Evolutionary conservation across 1,140 invertebrate genomes (phyloP).

Genomic region (Diabrotica undecimpunctata): DNA sequence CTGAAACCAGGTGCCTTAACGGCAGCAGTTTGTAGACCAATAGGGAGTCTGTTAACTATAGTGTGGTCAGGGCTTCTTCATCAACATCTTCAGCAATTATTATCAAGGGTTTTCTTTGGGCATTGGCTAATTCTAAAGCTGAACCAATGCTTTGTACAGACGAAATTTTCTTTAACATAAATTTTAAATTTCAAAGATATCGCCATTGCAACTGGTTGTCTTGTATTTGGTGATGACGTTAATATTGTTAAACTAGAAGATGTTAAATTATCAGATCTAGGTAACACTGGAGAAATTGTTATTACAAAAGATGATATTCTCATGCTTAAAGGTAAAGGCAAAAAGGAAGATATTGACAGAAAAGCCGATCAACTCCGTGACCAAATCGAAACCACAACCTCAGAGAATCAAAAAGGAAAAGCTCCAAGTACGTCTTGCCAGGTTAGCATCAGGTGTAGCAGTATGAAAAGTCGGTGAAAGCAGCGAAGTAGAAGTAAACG

Average conservation of each 20-base stretch:
- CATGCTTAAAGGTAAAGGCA: constrained; percentile 80
- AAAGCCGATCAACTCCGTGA: constrained; percentile 91
- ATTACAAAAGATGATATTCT: constrained; percentile 99
- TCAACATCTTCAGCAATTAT: constrained; percentile 99
- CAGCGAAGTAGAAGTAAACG: constrained; percentile 98
- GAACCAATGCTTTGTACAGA: constrained; percentile 96
- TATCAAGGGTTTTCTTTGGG: constrained; percentile 89
- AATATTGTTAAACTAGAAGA: constrained; percentile 96
- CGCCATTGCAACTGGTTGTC: constrained; percentile 94
- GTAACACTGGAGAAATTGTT: constrained; percentile 90
- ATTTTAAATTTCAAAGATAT: too few relatives aligned
- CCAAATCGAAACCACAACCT: constrained; percentile 91
- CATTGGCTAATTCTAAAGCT: constrained; percentile 93
- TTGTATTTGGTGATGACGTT: constrained; percentile 98
- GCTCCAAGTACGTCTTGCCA: constrained; percentile 91
- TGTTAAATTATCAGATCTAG: constrained; percentile 83
- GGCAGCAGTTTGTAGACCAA: constrained; percentile 94
- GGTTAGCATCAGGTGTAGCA: constrained; percentile 92
- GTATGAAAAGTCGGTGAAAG: constrained; percentile 95
- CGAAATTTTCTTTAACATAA: constrained; percentile 99
- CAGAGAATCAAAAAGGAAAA: constrained; percentile 99
- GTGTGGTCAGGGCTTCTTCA: constrained; percentile 95
- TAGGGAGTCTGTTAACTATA: constrained; percentile 96
- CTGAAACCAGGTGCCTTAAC: constrained; percentile 99
- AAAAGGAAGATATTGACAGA: constrained; percentile 81